Conservation (phyloP, 1,140 invertebrate genomes). For the Reticulitermes speratus region DNA sequence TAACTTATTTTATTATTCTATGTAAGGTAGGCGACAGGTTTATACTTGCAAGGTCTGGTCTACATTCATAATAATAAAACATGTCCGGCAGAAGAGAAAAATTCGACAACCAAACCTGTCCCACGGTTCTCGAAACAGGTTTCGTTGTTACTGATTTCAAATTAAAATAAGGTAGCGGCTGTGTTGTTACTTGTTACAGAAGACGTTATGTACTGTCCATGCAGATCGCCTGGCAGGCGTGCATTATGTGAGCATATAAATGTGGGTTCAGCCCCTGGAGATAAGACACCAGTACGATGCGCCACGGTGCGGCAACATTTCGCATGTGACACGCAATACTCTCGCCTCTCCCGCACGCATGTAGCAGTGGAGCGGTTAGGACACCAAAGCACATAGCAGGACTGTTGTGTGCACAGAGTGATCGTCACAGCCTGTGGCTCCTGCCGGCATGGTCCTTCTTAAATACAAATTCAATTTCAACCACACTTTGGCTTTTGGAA, state of each 20-base stretch:
- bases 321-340: background rate
- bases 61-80: background rate
- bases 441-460: too few species aligned
- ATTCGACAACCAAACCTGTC: background rate
- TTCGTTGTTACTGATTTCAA: background rate
- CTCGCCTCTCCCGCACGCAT: background rate
- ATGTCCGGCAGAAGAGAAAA: background rate
- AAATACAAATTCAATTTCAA: too few species aligned
- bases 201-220: background rate
- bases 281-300: background rate
- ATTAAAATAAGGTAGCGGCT: background rate
- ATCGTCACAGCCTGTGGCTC: background rate
- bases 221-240: background rate
- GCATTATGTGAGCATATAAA: slow-evolving; percentile 2
- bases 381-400: background rate
- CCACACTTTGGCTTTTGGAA: too few species aligned
- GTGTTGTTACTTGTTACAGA: background rate
- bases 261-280: background rate
- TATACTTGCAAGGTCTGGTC: background rate
- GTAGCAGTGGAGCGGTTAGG: too few species aligned
- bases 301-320: background rate
- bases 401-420: background rate
- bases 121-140: background rate
- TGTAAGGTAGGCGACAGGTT: background rate
- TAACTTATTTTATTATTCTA: background rate